phyloP scores from a whole-genome alignment of 2,113 vertebrate species.

The Grammomys surdaster region DNA sequence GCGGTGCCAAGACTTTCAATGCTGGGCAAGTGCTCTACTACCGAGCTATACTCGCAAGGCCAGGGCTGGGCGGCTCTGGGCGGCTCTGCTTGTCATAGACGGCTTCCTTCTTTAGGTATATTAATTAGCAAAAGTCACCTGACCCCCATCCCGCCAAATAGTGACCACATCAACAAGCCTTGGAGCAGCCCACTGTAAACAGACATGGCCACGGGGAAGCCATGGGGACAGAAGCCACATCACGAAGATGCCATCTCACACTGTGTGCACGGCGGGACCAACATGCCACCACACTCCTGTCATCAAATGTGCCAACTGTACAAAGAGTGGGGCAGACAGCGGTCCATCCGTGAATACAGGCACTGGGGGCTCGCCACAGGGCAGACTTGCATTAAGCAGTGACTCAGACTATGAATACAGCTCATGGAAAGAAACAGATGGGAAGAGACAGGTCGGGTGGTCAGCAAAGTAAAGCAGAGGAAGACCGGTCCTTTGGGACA shows the following conservation, averaged over 20 bases:
- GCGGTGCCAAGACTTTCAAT: neutral
- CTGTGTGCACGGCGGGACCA: neutral
- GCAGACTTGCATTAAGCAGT: neutral
- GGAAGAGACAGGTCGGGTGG: neutral
- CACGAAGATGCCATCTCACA: neutral
- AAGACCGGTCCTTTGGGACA: neutral
- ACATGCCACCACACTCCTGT: neutral
- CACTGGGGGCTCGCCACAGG: neutral
- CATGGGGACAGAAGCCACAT: too few species aligned
- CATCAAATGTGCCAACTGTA: neutral
- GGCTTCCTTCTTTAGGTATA: neutral
- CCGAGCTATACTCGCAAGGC: too few species aligned
- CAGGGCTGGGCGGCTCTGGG: neutral
- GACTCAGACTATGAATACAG: neutral
- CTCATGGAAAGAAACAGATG: neutral
- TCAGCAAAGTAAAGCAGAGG: neutral
- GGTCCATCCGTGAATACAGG: neutral
- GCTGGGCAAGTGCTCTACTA: neutral
- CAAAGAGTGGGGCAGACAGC: neutral
- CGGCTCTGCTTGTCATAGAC: neutral
- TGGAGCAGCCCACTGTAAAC: neutral
- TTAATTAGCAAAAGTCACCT: neutral
- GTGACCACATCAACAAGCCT: neutral
- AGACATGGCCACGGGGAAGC: neutral
- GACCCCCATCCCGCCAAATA: neutral